Conservation (phyloP, 2,888 invertebrate genomes). For the Octonoba sinensis region DNA sequence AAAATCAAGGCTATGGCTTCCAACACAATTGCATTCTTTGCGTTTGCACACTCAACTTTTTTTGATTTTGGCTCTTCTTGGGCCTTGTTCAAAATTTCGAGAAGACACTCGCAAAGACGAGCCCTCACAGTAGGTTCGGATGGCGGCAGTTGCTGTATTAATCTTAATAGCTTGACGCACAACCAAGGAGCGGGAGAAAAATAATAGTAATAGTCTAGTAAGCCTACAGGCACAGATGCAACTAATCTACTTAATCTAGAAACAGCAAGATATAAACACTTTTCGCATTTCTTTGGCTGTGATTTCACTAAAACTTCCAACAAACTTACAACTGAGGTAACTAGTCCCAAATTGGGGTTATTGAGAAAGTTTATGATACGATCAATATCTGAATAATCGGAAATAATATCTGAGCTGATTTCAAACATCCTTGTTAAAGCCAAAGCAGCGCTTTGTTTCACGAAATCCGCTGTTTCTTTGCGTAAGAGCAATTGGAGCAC, state of each 20-base stretch:
- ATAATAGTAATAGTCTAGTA: conserved; percentile 30
- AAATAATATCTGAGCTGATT: conserved; percentile 15
- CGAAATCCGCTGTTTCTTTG: conserved; percentile 73
- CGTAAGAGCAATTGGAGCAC: conserved; percentile 98
- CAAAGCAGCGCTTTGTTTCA: conserved; percentile 47
- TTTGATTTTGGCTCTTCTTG: conserved; percentile 22
- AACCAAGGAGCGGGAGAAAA: conserved; percentile 36
- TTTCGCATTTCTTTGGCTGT: neutral
- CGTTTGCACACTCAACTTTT: conserved; percentile 25
- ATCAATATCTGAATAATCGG: neutral
- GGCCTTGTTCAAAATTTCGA: conserved; percentile 18
- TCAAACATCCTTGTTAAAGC: conserved; percentile 1
- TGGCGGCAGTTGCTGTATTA: conserved; percentile 22
- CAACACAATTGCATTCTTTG: conserved; percentile 35
- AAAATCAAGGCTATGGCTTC: conserved; percentile 35
- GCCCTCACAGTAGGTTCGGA: conserved; percentile 11
- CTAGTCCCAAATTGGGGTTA: conserved; percentile 26
- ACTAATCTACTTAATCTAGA: conserved; percentile 16
- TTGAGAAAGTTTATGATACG: conserved; percentile 14
- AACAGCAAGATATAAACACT: conserved; percentile 4
- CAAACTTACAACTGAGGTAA: conserved; percentile 30
- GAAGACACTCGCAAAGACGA: conserved; percentile 21
- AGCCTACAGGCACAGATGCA: neutral
- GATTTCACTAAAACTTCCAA: conserved; percentile 26
- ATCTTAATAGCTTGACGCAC: conserved; percentile 24